These are phyloP conservation scores for Seriola rivoliana DNA, from an alignment of 2,113 vertebrate species.

Conservation along the genomic window DNA sequence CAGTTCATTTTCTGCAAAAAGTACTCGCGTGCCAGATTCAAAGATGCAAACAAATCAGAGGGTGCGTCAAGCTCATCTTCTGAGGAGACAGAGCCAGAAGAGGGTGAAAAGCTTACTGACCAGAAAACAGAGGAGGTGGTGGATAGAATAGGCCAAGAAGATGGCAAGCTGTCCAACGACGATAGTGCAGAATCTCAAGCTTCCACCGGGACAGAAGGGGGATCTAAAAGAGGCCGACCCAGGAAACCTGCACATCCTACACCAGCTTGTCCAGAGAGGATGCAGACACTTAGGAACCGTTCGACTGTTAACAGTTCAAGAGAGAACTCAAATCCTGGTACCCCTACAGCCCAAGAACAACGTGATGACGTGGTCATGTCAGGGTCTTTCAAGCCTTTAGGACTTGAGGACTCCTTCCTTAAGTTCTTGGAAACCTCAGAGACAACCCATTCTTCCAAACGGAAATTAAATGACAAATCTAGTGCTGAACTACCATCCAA, in stretches of 20 bases:
- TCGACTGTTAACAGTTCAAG: slow-evolving; percentile 77
- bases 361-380: slow-evolving; percentile 87
- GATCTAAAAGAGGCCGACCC: slow-evolving; percentile 86
- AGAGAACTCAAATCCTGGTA: slow-evolving; percentile 87
- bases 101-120: slow-evolving; percentile 66
- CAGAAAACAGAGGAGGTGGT: slow-evolving; percentile 59
- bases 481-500: slow-evolving; percentile 76
- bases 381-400: slow-evolving; percentile 93
- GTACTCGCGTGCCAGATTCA: slow-evolving; percentile 82
- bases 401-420: slow-evolving; percentile 94
- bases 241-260: slow-evolving; percentile 86
- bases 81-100: slow-evolving; percentile 77
- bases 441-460: slow-evolving; percentile 91
- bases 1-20: slow-evolving; percentile 95
- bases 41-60: slow-evolving; percentile 80
- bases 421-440: slow-evolving; percentile 92
- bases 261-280: slow-evolving; percentile 79
- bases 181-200: slow-evolving; percentile 75
- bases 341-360: slow-evolving; percentile 83
- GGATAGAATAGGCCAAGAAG: slow-evolving; percentile 66
- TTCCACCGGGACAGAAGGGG: slow-evolving; percentile 68
- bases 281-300: slow-evolving; percentile 78
- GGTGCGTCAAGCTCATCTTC: slow-evolving; percentile 71
- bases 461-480: slow-evolving; percentile 83
- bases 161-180: slow-evolving; percentile 68